Conservation (phyloP, 2,113 vertebrate species). For the Oreocharis arfaki region DNA sequence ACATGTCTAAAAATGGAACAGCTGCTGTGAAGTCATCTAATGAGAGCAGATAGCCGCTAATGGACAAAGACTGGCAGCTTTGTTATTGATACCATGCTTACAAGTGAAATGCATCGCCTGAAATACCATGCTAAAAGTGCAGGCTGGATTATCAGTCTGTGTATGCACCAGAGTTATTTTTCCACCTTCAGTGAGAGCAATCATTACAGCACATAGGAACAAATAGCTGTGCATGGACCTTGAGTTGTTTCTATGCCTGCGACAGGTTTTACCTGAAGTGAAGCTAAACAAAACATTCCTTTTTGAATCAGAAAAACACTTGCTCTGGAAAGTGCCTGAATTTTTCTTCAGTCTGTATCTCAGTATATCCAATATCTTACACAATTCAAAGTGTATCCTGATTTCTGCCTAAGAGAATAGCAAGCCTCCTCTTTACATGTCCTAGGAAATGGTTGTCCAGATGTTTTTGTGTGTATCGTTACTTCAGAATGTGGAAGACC, state of each 20-base stretch:
- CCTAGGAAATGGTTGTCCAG: background rate
- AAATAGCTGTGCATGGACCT: background rate
- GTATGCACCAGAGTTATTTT: background rate
- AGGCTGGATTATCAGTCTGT: background rate
- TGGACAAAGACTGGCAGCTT: background rate
- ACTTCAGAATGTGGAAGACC: background rate
- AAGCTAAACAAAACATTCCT: background rate
- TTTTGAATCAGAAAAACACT: background rate
- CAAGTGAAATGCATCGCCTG: background rate
- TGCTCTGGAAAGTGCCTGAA: background rate
- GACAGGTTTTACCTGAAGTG: background rate
- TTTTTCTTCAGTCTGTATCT: background rate
- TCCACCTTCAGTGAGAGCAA: background rate
- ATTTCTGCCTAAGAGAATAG: background rate
- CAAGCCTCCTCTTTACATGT: background rate
- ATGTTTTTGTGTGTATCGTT: background rate
- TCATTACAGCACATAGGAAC: fast-evolving
- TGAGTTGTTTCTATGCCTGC: background rate
- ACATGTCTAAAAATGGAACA: background rate
- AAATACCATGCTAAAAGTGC: background rate
- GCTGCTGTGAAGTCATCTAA: background rate
- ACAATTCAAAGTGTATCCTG: background rate
- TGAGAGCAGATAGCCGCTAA: background rate
- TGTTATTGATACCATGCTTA: background rate
- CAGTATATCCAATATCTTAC: background rate